A percentile compares a stretch with the other conserved stretches of the same genome.
Conservation (phyloP, 2,113 vertebrate genomes). For the Capreolus pygargus region DNA sequence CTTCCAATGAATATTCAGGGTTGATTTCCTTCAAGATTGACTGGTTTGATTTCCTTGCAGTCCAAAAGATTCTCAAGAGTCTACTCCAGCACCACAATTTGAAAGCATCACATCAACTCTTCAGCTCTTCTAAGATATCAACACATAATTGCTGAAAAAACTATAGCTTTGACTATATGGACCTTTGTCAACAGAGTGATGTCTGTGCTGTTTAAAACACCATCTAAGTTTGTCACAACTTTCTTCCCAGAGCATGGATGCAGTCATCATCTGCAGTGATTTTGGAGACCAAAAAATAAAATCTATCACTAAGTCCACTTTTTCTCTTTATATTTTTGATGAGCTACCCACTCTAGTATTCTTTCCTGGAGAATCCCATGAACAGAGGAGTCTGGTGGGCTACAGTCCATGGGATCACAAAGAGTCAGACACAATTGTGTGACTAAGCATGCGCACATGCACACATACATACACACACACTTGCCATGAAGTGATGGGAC, state of each 20-base stretch:
- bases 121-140: neutral
- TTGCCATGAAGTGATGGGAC: neutral
- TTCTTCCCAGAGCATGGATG: neutral
- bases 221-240: neutral
- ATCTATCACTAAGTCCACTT: neutral
- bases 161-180: neutral
- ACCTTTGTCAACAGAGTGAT: neutral
- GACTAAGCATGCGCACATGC: neutral
- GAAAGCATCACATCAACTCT: neutral
- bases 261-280: neutral
- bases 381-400: neutral
- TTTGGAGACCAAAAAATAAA: neutral
- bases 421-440: neutral
- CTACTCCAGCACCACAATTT: neutral
- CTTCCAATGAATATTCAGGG: neutral
- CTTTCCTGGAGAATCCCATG: neutral
- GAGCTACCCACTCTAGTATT: neutral
- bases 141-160: neutral
- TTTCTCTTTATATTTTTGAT: neutral
- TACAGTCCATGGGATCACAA: neutral
- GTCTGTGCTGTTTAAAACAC: neutral
- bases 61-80: neutral
- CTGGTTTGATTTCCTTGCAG: neutral
- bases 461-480: neutral
- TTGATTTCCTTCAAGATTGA: neutral